phyloP scores from a whole-genome alignment of 2,113 vertebrate genomes.

The Bufo gargarizans region DNA sequence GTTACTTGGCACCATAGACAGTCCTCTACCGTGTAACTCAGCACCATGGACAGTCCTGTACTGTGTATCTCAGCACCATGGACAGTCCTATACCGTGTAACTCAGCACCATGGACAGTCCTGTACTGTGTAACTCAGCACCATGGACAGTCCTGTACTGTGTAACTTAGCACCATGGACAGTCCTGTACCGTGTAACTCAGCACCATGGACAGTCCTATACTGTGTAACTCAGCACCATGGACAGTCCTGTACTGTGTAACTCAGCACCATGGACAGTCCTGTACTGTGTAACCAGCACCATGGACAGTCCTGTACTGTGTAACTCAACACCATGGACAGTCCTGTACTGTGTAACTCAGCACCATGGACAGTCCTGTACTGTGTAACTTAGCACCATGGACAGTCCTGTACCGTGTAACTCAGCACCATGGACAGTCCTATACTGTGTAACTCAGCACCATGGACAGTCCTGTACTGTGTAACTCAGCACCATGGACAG shows the following conservation, averaged over 20 bases:
- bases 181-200: too few relatives aligned
- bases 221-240: background rate
- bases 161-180: too few relatives aligned
- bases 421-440: background rate
- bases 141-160: background rate
- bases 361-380: background rate
- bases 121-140: background rate
- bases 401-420: background rate
- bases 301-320: background rate
- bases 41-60: background rate
- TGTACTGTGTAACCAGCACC: background rate
- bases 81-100: background rate
- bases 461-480: background rate
- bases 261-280: background rate
- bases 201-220: too few relatives aligned
- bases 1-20: background rate
- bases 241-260: background rate
- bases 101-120: background rate
- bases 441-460: too few relatives aligned
- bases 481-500: background rate
- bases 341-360: background rate
- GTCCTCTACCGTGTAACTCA: background rate
- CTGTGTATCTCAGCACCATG: background rate
- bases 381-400: too few relatives aligned
- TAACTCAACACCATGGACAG: background rate